A percentile compares a stretch with the other conserved stretches of the same genome.
These are phyloP conservation scores for Mimumesa dahlbomi DNA, from an alignment of 2,888 invertebrate species.

Conservation along the genomic window DNA sequence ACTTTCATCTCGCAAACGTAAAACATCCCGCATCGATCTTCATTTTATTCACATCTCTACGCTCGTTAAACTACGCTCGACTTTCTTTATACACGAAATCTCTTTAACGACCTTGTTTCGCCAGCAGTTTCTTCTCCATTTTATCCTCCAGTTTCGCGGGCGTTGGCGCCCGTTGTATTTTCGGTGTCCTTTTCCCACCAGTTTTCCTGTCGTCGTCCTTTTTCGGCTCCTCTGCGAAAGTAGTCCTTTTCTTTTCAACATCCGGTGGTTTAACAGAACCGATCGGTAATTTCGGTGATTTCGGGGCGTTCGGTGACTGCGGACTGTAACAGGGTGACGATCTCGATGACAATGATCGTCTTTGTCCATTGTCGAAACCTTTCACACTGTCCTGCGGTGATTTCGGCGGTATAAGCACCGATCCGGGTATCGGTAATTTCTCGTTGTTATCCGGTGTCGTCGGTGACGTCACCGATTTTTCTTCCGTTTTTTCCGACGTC, in stretches of 20 bases:
- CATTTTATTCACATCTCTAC: too few species aligned
- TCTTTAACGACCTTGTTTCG: constrained; percentile 62
- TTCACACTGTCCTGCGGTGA: constrained; percentile 62
- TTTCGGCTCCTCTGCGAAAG: constrained; percentile 51
- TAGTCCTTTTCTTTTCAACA: constrained; percentile 56
- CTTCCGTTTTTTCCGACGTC: constrained; percentile 3
- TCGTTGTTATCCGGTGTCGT: constrained; percentile 2
- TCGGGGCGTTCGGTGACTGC: constrained; percentile 56
- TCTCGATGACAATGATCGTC: constrained; percentile 67
- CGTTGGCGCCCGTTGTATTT: constrained; percentile 30
- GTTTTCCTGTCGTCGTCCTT: constrained; percentile 30
- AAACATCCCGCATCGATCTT: too few species aligned
- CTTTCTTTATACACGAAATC: too few species aligned
- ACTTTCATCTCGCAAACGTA: too few species aligned
- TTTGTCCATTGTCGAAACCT: constrained; percentile 74
- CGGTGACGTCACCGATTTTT: background rate
- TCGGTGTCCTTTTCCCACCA: constrained; percentile 27
- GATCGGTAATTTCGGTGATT: constrained; percentile 53
- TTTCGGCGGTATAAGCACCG: constrained; percentile 19
- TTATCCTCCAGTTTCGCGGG: constrained; percentile 39
- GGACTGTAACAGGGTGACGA: constrained; percentile 50
- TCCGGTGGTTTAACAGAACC: constrained; percentile 25
- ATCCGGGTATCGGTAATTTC: constrained; percentile 44
- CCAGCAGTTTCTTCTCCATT: constrained; percentile 46
- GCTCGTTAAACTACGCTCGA: too few species aligned